Evolutionary conservation across 2,113 vertebrate genomes (phyloP).

Genomic region (Oostethus manadensis): DNA sequence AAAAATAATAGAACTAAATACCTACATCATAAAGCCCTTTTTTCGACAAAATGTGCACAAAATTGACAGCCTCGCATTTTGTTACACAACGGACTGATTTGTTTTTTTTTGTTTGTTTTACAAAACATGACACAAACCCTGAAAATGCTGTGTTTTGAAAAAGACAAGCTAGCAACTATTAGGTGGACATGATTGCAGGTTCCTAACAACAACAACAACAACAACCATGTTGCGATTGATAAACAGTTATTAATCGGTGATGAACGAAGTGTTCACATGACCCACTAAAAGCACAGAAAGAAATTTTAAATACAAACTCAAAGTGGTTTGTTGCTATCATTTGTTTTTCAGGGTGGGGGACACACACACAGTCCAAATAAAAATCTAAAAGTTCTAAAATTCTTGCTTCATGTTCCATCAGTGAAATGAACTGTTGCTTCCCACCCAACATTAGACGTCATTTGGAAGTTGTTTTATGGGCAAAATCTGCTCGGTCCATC

Average conservation of each 20-base stretch:
- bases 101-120: background rate
- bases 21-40: conserved; percentile 53
- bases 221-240: background rate
- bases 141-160: conserved; percentile 9
- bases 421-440: conserved; percentile 32
- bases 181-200: background rate
- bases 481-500: too few relatives aligned
- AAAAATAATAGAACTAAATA: conserved; percentile 35
- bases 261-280: background rate
- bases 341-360: background rate
- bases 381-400: background rate
- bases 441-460: too few relatives aligned
- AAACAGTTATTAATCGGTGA: background rate
- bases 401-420: background rate
- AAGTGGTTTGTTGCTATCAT: background rate
- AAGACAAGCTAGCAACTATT: background rate
- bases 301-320: background rate
- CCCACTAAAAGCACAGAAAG: too few relatives aligned
- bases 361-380: background rate
- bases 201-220: background rate
- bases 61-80: conserved; percentile 37
- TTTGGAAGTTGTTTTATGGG: too few relatives aligned
- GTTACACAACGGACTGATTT: conserved; percentile 20
- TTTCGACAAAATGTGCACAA: conserved; percentile 38
- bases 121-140: conserved; percentile 17